Conservation (phyloP, 2,888 invertebrate species). For the Morinoia aosen region DNA sequence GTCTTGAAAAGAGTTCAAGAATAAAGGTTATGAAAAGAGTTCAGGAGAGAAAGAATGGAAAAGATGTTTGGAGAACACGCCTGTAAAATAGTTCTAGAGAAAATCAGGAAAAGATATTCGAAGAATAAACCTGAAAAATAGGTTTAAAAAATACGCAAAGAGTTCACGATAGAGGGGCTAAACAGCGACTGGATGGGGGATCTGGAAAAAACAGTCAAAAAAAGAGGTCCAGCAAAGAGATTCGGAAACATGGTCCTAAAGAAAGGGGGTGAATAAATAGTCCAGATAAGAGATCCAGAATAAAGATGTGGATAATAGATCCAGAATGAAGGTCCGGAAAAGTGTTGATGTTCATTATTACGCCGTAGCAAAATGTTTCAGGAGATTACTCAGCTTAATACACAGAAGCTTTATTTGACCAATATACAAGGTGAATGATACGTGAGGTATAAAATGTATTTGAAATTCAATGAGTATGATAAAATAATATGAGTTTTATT, state of each 20-base stretch:
- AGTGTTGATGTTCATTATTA: background rate
- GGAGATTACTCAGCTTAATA: background rate
- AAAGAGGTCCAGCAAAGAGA: too few species aligned
- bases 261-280: background rate
- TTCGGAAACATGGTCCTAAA: background rate
- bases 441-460: background rate
- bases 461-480: background rate
- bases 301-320: background rate
- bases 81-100: background rate
- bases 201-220: too few species aligned
- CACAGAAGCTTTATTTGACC: background rate
- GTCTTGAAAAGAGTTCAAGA: too few species aligned
- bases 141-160: too few species aligned
- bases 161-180: too few species aligned
- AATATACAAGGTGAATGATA: too few species aligned
- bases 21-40: too few species aligned
- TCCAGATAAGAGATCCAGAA: too few species aligned
- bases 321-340: background rate
- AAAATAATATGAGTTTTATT: background rate
- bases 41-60: too few species aligned
- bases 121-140: too few species aligned
- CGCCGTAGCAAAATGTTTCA: background rate
- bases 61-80: too few species aligned
- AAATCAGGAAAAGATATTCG: background rate
- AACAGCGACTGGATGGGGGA: too few species aligned